These are phyloP conservation scores for Dipodomys stephensi DNA, from an alignment of 2,113 vertebrate species.

Conservation along the genomic window DNA sequence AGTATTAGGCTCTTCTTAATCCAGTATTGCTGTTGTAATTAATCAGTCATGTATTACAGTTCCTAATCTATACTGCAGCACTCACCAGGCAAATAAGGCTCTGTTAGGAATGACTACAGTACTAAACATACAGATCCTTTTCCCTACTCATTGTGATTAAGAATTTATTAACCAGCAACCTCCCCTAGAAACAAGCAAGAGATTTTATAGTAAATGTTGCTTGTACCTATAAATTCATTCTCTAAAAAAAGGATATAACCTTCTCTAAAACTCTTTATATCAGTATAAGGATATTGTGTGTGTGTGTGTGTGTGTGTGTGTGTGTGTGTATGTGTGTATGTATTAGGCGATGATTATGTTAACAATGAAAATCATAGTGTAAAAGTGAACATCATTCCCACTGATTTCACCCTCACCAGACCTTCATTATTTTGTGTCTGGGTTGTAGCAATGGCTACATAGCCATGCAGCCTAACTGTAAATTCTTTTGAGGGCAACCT, in stretches of 20 bases:
- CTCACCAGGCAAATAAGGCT: background rate
- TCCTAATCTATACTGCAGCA: background rate
- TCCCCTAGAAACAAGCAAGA: conserved; percentile 22
- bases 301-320: no score
- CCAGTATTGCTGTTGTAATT: conserved; percentile 12
- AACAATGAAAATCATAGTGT: background rate
- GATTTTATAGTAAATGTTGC: conserved; percentile 3
- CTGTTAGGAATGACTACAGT: background rate
- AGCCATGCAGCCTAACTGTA: background rate
- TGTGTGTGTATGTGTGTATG: no score
- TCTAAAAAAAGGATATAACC: background rate
- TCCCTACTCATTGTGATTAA: background rate
- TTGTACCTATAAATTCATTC: background rate
- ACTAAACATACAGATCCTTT: background rate
- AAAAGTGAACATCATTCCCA: background rate
- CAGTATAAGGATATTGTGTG: background rate
- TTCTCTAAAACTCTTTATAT: conserved; percentile 6
- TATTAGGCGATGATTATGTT: background rate
- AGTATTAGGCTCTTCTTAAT: background rate
- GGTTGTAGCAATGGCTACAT: background rate
- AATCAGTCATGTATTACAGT: background rate
- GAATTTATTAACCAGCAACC: background rate
- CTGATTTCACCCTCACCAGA: background rate
- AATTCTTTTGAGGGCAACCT: background rate
- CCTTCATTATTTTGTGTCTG: background rate